These are phyloP conservation scores for Larimichthys polyactis DNA, from an alignment of 2,113 vertebrate species.

Conservation along the genomic window DNA sequence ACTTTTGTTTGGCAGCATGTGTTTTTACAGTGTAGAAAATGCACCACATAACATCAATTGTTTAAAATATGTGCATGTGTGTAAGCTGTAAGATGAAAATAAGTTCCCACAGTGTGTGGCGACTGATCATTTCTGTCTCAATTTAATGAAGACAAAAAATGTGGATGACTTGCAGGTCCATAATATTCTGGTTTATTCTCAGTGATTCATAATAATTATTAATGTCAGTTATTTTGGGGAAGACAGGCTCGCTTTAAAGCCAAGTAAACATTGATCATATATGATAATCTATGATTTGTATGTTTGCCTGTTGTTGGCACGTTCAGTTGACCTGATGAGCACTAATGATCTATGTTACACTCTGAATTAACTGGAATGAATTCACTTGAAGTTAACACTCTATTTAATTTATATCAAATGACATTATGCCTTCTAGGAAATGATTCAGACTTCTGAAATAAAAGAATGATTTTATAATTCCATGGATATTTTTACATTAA, in stretches of 20 bases:
- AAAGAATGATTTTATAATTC: neutral
- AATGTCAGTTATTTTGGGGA: no score
- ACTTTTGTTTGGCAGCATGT: no score
- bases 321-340: neutral
- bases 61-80: no score
- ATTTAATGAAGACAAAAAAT: no score
- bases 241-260: neutral
- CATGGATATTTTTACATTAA: neutral
- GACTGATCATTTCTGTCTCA: no score
- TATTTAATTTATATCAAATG: neutral
- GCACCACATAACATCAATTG: no score
- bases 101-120: no score
- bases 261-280: neutral
- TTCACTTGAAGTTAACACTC: neutral
- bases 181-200: neutral
- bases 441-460: no score
- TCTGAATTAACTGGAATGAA: neutral
- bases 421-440: no score
- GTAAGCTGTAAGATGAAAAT: no score
- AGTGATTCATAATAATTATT: neutral
- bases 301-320: neutral
- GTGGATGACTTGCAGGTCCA: neutral
- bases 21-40: no score
- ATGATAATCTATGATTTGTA: neutral
- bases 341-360: neutral